Evolutionary conservation across 92 coral and sea anemone genomes (phyloP).

Genomic region (Parazoanthus atlanticus): DNA sequence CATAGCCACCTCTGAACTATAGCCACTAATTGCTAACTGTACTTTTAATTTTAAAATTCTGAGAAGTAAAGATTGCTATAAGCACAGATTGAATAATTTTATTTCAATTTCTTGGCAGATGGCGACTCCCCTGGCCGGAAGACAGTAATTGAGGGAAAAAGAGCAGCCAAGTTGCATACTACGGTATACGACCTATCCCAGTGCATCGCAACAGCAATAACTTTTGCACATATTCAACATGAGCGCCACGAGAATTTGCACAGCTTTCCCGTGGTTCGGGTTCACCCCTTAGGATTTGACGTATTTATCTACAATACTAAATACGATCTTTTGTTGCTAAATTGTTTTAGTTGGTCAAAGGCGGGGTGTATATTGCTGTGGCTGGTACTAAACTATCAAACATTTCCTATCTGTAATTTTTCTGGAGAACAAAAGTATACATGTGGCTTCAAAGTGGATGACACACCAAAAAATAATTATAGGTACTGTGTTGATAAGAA

Average conservation of each 20-base stretch:
- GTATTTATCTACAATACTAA: neutral
- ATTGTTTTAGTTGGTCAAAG: neutral
- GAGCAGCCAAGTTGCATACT: neutral
- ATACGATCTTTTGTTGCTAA: neutral
- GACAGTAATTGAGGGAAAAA: neutral
- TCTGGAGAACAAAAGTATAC: neutral
- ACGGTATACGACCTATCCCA: neutral
- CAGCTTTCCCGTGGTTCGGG: slow-evolving; percentile 15
- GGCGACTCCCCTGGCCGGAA: neutral
- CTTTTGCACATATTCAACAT: neutral
- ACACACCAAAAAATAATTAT: neutral
- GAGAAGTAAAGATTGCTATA: no score
- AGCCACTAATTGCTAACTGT: no score
- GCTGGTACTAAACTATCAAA: neutral
- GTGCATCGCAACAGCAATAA: neutral
- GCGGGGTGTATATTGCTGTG: slow-evolving; percentile 1
- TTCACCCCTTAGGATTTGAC: neutral
- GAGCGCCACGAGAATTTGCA: neutral
- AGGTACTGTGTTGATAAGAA: neutral
- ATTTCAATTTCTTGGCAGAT: neutral
- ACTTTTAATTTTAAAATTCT: no score
- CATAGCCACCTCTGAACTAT: no score
- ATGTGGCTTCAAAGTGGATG: slow-evolving; percentile 12
- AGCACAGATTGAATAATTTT: neutral
- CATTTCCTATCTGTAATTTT: slow-evolving; percentile 11